Evolutionary conservation across 2,113 vertebrate genomes (phyloP), one percentile per base, ranked within the genome.

Genomic region (Erythrocercus mccallii): DNA sequence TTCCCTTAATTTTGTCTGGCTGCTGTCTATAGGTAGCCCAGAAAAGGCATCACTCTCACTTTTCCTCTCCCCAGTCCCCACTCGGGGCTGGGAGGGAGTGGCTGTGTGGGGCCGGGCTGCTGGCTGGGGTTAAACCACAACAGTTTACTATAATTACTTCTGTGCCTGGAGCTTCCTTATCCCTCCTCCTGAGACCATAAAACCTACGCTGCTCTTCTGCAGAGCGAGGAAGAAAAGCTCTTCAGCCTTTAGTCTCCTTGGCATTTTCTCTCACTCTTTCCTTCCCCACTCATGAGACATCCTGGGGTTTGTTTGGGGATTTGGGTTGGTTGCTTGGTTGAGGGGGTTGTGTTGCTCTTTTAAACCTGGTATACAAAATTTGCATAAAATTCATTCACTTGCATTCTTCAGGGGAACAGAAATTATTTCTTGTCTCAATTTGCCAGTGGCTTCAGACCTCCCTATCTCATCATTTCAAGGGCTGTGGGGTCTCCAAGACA

Each of bases 151-250:
- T 87, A 92, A 91, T 90, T 81, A 57, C 70, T 93, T 91, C 64
- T 72, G 60, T 28, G 47, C 64, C 86, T 82, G 61, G 78, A 96
- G 69, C 51, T 86, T 92, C 78, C 71, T 94, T 61, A 82, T 89
- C 44, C 60, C 42, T 61, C 83, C 85, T 80, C 79, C 85, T 37
- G 93, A 95, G 95, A 88, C 92, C 94, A 90, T 93, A 93, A 95
- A 96, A 89, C 90, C 74, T 58, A 56, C 0, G 21, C 73, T 91
- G 82, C 45, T 91, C 62, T 61, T 93, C 88, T 81, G 60, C 80
- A 40, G 90, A 81, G 44, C 48, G n/a, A 78, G 79, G 81, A 92
- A 77, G 94, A 93, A 94, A 95, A 83, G 79, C 80, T 86, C 76
- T 86, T 88, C 6, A 13, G 88, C 81, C 85, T 94, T 83, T 51